Percentiles rank a stretch among this genome's conserved stretches.
phyloP scores from a whole-genome alignment of 2,888 invertebrate genomes.

The Diarsia rubi region DNA sequence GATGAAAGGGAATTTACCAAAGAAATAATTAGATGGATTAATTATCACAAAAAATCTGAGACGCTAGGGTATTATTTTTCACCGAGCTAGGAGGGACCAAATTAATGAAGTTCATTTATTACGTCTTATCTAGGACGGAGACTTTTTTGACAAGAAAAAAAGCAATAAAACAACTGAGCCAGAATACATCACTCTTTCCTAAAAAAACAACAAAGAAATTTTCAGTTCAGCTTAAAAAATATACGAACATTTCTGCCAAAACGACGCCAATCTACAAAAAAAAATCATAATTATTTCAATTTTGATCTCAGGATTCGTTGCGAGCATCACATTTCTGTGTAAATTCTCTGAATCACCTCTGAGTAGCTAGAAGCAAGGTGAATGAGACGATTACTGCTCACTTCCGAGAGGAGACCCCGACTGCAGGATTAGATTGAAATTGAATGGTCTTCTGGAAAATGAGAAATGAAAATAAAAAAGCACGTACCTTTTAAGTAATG shows the following conservation, averaged over 20 bases:
- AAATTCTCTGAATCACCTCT: slow-evolving; percentile 70
- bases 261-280: slow-evolving; percentile 35
- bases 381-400: slow-evolving; percentile 79
- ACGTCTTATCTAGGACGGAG: slow-evolving; percentile 33
- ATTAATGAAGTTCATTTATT: slow-evolving; percentile 55
- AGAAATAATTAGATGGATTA: slow-evolving; percentile 39
- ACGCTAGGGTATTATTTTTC: slow-evolving; percentile 35
- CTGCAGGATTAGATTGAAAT: slow-evolving; percentile 83
- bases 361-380: slow-evolving; percentile 69
- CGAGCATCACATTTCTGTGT: slow-evolving; percentile 71
- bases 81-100: slow-evolving; percentile 27
- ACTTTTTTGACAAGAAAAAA: slow-evolving; percentile 26
- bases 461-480: slow-evolving; percentile 63
- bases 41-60: slow-evolving; percentile 46
- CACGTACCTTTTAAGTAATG: slow-evolving; percentile 33
- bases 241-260: slow-evolving; percentile 3
- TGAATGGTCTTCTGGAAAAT: slow-evolving; percentile 78
- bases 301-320: slow-evolving; percentile 68
- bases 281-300: slow-evolving; percentile 63
- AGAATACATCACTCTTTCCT: background rate
- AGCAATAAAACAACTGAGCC: slow-evolving; percentile 35
- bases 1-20: background rate
- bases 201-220: slow-evolving; percentile 3
- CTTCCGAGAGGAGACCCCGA: slow-evolving; percentile 74
- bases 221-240: slow-evolving; percentile 9